Conservation (phyloP, 2,888 invertebrate genomes). For the Platycheirus albimanus region DNA sequence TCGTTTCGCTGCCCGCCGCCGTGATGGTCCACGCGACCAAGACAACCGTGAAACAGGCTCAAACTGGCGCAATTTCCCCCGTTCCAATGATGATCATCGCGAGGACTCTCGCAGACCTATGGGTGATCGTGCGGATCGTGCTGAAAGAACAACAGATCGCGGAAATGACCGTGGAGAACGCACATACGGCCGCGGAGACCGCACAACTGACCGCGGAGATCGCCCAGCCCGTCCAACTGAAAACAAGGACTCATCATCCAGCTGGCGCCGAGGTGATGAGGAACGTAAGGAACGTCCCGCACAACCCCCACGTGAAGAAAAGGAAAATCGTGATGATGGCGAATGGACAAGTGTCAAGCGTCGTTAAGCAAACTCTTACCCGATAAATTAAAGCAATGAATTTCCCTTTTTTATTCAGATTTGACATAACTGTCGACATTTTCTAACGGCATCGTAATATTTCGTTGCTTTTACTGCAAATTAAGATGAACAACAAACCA, state of each 20-base stretch:
- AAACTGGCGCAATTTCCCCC: constrained; percentile 58
- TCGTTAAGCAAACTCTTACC: constrained; percentile 82
- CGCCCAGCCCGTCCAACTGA: constrained; percentile 65
- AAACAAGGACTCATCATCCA: constrained; percentile 57
- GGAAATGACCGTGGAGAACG: constrained; percentile 76
- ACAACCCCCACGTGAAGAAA: constrained; percentile 58
- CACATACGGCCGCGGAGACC: constrained; percentile 65
- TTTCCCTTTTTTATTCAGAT: no score
- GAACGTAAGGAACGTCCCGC: constrained; percentile 75
- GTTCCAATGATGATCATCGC: constrained; percentile 71
- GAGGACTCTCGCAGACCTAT: constrained; percentile 77
- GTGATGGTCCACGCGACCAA: constrained; percentile 65
- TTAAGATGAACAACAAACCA: no score
- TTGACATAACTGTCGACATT: no score
- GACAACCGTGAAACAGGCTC: constrained; percentile 62
- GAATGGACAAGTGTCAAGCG: constrained; percentile 86
- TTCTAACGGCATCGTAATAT: no score
- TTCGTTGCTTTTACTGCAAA: no score
- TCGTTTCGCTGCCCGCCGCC: constrained; percentile 58
- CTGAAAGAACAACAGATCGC: constrained; percentile 76
- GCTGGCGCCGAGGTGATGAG: constrained; percentile 59
- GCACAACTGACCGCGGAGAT: constrained; percentile 76
- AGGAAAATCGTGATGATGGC: constrained; percentile 84
- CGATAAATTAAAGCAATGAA: no score
- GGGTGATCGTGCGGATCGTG: constrained; percentile 73